Conservation (phyloP, 64 coral and sea anemone species). For the Pocillopora damicornis region DNA sequence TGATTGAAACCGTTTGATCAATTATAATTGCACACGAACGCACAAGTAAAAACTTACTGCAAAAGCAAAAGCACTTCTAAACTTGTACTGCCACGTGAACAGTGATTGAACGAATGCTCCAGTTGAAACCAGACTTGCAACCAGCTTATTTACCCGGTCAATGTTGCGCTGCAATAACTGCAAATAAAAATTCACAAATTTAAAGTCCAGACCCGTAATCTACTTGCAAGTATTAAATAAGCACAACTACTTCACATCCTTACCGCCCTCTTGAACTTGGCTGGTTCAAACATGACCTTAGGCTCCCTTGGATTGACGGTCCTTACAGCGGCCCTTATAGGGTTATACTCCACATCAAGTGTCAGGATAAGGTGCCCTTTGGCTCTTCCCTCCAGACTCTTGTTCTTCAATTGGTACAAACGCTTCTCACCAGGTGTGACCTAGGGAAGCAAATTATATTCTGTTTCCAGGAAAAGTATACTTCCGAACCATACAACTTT, state of each 20-base stretch:
- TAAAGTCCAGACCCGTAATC: neutral
- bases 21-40: too few species aligned
- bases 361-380: slow-evolving; percentile 93
- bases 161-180: slow-evolving; percentile 98
- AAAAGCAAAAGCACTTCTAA: slow-evolving; percentile 95
- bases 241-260: neutral
- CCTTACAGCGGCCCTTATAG: slow-evolving; percentile 81
- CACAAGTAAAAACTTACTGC: slow-evolving; percentile 45
- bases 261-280: slow-evolving; percentile 97
- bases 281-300: slow-evolving; percentile 73
- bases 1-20: neutral
- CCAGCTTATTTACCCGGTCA: slow-evolving; percentile 91
- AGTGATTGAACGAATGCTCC: slow-evolving; percentile 92
- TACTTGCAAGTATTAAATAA: too few species aligned
- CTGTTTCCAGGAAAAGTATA: too few species aligned
- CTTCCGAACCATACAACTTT: too few species aligned
- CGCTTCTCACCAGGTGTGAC: slow-evolving; percentile 83
- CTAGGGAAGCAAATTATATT: slow-evolving; percentile 26
- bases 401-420: slow-evolving; percentile 94
- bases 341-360: slow-evolving; percentile 82
- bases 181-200: neutral
- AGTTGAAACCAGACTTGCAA: slow-evolving; percentile 91
- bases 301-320: slow-evolving; percentile 93
- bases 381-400: slow-evolving; percentile 76
- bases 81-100: slow-evolving; percentile 99